Base-by-base conservation (phyloP, 2,113 vertebrate genomes). In the Ictalurus furcatus region DNA sequence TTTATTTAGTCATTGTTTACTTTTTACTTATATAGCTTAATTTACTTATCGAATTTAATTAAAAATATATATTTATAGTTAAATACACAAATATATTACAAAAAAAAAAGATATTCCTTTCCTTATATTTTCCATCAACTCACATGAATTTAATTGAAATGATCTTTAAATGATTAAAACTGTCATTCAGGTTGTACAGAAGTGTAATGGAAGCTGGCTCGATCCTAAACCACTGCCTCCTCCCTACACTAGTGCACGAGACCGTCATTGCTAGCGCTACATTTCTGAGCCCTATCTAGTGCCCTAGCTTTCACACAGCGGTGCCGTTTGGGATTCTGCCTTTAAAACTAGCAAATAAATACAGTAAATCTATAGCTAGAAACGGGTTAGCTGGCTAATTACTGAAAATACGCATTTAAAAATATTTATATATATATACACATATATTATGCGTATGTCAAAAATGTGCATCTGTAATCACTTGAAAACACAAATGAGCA, bases 181-280 rank as follows among this genome's bases (percentile, higher is more conserved):
- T 34, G 34, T 34, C 34, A 34, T 34, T 34, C 34, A 34, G 34
- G 34, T 34, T 34, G 34, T 34, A 44, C 40, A 44, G 40, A 44
- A 44, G 40, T 44, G 40, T 44, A 44, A 44, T 44, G 40, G 40
- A 44, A 44, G 7, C 23, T 30, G 58, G 58, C 59, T 84, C 21
- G 58, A 84, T 63, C 81, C 37, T 25, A 8, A 44, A 84, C 44
- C 58, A 4, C 23, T 44, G 1, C 58, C 0, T 63, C 58, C 2
- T 19, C 21, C 12, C 30, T 28, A 54, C 21, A 44, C 37, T 63
- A 3, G 81, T 8, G 1, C 21, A 14, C 34, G 34, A 16, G 21
- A 25, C 21, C 0, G 28, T 9, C 28, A 0, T 16, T 16, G 0
- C 0, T 34, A 7, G 1, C 1, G 1, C 4, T 2, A 25, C 81